These are phyloP conservation scores for Alauda arvensis DNA, from an alignment of 2,797 vertebrate species.

Conservation along the genomic window DNA sequence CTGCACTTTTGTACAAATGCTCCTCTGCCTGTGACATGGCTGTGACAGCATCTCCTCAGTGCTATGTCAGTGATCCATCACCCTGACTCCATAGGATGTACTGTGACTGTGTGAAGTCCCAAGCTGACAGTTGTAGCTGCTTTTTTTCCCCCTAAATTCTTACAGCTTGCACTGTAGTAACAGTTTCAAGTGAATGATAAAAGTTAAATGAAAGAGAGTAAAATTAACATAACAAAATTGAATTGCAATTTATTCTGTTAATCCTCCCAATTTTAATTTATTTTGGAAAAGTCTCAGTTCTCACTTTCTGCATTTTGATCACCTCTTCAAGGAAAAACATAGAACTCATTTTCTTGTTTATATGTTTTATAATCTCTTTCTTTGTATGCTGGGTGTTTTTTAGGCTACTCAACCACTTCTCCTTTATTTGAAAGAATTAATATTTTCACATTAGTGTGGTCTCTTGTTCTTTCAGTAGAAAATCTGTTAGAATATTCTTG, in stretches of 20 bases:
- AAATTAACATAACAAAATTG: slow-evolving; percentile 19
- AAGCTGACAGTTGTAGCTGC: not conserved
- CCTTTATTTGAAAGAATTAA: not conserved
- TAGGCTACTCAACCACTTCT: not conserved
- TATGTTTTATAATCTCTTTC: not conserved
- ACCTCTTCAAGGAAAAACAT: not conserved
- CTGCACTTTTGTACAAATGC: not conserved
- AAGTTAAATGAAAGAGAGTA: slow-evolving; percentile 11
- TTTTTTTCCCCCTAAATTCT: not conserved
- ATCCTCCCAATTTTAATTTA: slow-evolving; percentile 14
- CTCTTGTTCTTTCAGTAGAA: not conserved
- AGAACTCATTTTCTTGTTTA: not conserved
- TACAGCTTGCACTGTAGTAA: not conserved
- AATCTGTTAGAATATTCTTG: not conserved
- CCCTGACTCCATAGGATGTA: not conserved
- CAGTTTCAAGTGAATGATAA: not conserved
- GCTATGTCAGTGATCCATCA: not conserved
- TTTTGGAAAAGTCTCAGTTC: not conserved
- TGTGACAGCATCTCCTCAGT: not conserved
- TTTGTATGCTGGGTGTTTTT: not conserved
- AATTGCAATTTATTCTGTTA: slow-evolving; percentile 14
- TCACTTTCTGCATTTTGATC: slow-evolving; percentile 23
- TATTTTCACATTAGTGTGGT: not conserved
- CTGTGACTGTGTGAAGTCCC: not conserved
- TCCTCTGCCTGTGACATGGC: not conserved